These are phyloP conservation scores for Apodemus speciosus DNA, from an alignment of 2,113 vertebrate species.

Conservation along the genomic window DNA sequence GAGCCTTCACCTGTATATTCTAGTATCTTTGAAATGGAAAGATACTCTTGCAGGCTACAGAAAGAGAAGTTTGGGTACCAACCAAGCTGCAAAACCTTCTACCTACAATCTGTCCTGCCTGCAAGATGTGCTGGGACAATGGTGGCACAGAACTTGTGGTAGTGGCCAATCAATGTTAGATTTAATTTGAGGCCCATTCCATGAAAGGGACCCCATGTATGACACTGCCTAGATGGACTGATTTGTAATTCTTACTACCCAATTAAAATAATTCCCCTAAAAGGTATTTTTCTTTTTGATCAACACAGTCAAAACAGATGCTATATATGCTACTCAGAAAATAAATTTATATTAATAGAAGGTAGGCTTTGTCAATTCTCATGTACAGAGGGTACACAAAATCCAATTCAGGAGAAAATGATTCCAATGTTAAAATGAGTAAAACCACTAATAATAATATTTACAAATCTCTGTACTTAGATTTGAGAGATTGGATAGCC, in stretches of 20 bases:
- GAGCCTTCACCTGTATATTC: no score
- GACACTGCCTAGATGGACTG: background rate
- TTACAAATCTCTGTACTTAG: background rate
- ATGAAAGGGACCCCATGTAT: no score
- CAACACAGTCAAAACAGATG: background rate
- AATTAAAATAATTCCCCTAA: constrained; percentile 42
- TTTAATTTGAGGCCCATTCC: no score
- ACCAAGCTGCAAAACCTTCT: no score
- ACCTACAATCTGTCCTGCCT: no score
- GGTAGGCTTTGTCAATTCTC: background rate
- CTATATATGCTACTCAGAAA: background rate
- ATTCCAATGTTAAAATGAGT: constrained; percentile 19
- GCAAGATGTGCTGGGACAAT: no score
- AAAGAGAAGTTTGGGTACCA: no score
- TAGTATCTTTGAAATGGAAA: no score
- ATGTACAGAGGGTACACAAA: background rate
- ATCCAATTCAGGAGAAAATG: constrained; percentile 20
- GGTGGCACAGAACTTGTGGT: no score
- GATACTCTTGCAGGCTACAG: no score
- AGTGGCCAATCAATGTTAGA: no score
- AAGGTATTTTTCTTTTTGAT: constrained; percentile 1
- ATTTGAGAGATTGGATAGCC: background rate
- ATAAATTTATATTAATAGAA: constrained; percentile 43
- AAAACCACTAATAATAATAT: background rate
- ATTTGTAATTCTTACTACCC: constrained; percentile 9